Conservation (phyloP, 2,797 vertebrate species). For the Amazona ochrocephala region DNA sequence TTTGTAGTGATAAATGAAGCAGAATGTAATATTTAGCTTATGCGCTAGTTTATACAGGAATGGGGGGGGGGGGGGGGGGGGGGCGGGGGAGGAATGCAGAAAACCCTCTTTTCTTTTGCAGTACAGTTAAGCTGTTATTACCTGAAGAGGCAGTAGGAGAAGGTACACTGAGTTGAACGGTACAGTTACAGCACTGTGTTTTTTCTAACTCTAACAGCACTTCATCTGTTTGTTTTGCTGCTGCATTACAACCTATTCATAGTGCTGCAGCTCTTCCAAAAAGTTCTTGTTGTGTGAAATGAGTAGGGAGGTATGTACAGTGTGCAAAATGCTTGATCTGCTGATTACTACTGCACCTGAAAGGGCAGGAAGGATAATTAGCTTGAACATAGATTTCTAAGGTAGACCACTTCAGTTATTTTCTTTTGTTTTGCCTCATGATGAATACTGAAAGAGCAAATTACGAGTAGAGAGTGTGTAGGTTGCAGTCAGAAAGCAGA, state of each 20-base stretch:
- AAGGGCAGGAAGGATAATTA: neutral
- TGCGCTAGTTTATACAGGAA: neutral
- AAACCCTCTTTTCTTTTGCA: neutral
- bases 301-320: neutral
- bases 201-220: neutral
- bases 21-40: neutral
- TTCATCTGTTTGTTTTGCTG: neutral
- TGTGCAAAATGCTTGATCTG: neutral
- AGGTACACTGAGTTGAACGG: neutral
- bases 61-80: fast-evolving
- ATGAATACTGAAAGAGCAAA: neutral
- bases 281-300: neutral
- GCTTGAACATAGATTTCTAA: neutral
- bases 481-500: neutral
- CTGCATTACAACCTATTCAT: neutral
- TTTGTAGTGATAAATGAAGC: neutral
- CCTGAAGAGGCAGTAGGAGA: neutral
- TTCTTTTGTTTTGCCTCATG: neutral
- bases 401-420: neutral
- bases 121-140: neutral
- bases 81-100: neutral
- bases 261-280: neutral
- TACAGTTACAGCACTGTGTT: neutral
- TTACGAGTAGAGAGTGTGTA: neutral
- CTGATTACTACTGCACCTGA: neutral